A percentile compares a stretch with the other conserved stretches of the same genome.
These are phyloP conservation scores for Teinopalpus imperialis DNA, from an alignment of 2,888 invertebrate species.

Conservation along the genomic window DNA sequence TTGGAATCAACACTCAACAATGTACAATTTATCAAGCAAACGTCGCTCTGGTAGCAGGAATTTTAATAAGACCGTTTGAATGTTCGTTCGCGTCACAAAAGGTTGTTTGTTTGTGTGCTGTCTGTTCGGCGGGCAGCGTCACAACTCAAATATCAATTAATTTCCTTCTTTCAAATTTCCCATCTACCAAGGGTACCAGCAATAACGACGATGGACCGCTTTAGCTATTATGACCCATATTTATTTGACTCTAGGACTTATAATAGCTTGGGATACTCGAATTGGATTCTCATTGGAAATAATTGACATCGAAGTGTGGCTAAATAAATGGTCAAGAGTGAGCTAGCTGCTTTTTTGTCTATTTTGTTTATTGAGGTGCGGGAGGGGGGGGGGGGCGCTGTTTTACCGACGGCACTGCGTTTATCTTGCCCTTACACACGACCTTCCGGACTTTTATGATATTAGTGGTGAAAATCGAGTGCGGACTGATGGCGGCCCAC, in stretches of 20 bases:
- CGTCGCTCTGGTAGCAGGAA: conserved; percentile 22
- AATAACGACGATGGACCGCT: conserved; percentile 22
- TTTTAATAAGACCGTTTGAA: conserved; percentile 6
- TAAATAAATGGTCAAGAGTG: conserved; percentile 35
- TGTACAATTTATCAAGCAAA: too few relatives aligned
- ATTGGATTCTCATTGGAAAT: conserved; percentile 66
- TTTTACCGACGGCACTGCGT: conserved; percentile 13
- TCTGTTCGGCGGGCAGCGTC: conserved; percentile 35
- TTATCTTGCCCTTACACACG: too few relatives aligned
- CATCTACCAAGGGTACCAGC: conserved; percentile 34
- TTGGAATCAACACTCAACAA: too few relatives aligned
- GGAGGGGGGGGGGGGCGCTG: background rate
- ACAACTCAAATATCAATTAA: conserved; percentile 65
- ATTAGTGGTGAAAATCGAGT: too few relatives aligned
- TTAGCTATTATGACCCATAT: background rate
- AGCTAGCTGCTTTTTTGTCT: conserved; percentile 23
- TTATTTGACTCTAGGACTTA: background rate
- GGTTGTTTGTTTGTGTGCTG: conserved; percentile 41
- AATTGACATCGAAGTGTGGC: conserved; percentile 56
- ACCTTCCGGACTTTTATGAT: too few relatives aligned
- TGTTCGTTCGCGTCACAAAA: conserved; percentile 6
- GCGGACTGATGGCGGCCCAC: too few relatives aligned
- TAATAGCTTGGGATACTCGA: conserved; percentile 29
- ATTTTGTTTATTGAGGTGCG: background rate
- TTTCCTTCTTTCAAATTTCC: conserved; percentile 58